Evolutionary conservation across 2,113 vertebrate species (phyloP), one percentile per base, ranked within the genome.

Genomic region (Sinocyclocheilus maitianheensis): DNA sequence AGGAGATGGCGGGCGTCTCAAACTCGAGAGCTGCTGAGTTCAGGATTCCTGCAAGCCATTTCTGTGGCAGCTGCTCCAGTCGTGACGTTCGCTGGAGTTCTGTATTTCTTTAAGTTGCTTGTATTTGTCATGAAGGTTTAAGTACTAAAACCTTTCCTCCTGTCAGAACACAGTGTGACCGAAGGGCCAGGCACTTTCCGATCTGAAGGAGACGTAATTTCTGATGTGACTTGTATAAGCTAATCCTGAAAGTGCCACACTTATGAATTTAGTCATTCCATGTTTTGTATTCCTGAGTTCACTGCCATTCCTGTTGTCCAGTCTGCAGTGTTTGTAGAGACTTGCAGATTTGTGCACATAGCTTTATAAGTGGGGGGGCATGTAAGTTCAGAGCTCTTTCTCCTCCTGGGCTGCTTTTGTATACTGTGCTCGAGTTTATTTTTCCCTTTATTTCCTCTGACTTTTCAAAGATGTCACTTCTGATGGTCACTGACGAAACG

Each of bases 1-100:
- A 95, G 98, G 97, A 93, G 98, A 99, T 3, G 97, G 97, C 55
- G 98, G 97, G 30, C 95, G 95, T 40, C 94, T 99, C 86, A 99
- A 99, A 93, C 93, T 94, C 11, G 95, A 98, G 90, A 97, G 95
- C 94, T 98, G 95, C 96, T 97, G 95, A 97, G 80, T 90, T 88
- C 84, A 86, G 89, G 93, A 5, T 16, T 2, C 71, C 46, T 48
- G 46, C 46, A 2, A 80, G 72, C 46, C 77, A 13, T 37, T n/a
- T 53, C 48, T 3, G 62, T 69, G 80, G 80, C 80, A 82, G 60
- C 81, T 71, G 81, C 65, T 71, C 46, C 65, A 8, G 43, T 12
- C 20, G 2, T 69, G 16, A 20, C 5, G 1, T 6, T 37, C 43
- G 34, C 62, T 3, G 26, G 81, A 58, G 81, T 6, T 72, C 37